These are phyloP conservation scores for Dendrocincla fuliginosa DNA, from an alignment of 2,797 vertebrate species.

Conservation along the genomic window DNA sequence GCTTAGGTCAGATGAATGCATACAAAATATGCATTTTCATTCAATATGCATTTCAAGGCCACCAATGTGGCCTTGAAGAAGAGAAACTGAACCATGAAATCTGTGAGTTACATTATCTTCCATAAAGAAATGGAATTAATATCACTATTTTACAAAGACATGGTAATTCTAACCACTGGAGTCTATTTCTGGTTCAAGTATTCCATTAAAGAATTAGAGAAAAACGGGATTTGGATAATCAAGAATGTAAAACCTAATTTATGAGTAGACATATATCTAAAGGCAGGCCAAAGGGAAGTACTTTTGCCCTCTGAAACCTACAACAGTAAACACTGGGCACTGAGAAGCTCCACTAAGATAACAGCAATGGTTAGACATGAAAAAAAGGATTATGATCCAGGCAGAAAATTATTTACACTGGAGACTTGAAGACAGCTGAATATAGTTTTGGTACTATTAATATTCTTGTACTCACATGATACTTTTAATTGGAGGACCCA, in stretches of 20 bases:
- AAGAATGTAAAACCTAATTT: background rate
- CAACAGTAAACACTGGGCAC: background rate
- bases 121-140: background rate
- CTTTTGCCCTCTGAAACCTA: background rate
- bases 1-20: background rate
- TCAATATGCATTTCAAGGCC: background rate
- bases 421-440: background rate
- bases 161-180: background rate
- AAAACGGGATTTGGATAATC: background rate
- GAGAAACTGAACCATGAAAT: background rate
- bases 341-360: background rate
- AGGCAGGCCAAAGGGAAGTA: background rate
- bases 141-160: background rate
- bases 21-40: background rate
- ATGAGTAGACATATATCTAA: background rate
- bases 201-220: background rate
- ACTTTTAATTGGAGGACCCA: background rate
- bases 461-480: background rate
- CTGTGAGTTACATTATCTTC: background rate
- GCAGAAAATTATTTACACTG: background rate
- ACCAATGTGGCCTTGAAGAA: background rate
- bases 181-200: background rate
- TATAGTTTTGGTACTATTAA: background rate
- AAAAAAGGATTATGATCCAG: background rate
- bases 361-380: background rate